Percentiles rank a stretch among this genome's conserved stretches.
These are phyloP conservation scores for Hucho hucho DNA, from an alignment of 2,113 vertebrate species.

Conservation along the genomic window DNA sequence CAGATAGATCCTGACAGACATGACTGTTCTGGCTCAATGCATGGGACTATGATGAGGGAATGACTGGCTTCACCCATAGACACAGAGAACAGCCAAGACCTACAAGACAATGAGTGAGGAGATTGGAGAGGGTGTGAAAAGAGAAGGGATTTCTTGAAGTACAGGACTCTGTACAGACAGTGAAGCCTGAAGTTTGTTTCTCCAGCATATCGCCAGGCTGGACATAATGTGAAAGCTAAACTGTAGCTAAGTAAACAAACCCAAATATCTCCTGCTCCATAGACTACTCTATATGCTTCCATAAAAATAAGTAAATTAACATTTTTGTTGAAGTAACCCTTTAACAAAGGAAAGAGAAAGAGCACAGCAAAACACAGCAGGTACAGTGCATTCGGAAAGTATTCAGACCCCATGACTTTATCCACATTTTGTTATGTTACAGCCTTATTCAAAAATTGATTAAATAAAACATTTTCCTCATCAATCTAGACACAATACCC, in stretches of 20 bases:
- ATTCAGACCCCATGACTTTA: too few relatives aligned
- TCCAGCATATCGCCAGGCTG: neutral
- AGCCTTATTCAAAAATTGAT: neutral
- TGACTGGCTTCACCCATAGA: constrained; percentile 36
- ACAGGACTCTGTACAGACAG: neutral
- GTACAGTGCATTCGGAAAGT: neutral
- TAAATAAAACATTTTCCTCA: neutral
- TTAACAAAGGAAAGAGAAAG: too few relatives aligned
- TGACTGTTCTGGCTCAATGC: constrained; percentile 41
- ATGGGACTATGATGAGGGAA: constrained; percentile 14
- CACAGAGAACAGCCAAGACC: constrained; percentile 1
- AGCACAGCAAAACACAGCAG: neutral
- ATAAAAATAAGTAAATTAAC: neutral
- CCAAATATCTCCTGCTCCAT: neutral
- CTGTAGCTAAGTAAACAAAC: neutral
- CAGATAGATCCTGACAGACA: constrained; percentile 51
- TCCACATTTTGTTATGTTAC: too few relatives aligned
- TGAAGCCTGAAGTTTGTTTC: neutral
- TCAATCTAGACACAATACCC: too few relatives aligned
- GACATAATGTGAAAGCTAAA: neutral
- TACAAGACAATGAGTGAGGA: neutral
- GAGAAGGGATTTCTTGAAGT: neutral
- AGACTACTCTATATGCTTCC: neutral
- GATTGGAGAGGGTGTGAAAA: neutral
- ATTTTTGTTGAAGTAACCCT: neutral